Conservation (phyloP, 1,140 invertebrate species). For the Sinonovacula constricta region DNA sequence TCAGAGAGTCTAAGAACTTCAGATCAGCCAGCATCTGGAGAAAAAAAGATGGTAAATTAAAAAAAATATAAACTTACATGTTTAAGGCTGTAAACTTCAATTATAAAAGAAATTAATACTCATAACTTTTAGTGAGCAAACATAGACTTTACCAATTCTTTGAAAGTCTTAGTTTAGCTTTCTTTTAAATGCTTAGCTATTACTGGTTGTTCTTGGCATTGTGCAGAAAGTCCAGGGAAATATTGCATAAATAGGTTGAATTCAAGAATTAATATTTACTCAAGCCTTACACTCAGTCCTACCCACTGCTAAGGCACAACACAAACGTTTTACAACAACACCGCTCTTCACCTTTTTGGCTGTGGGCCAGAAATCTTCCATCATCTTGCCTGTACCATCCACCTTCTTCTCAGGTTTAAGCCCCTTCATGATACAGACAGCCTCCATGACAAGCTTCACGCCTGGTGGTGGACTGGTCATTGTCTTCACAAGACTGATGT, state of each 20-base stretch:
- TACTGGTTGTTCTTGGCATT: no score
- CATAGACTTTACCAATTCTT: no score
- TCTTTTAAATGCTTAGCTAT: no score
- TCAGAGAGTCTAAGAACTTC: constrained; percentile 80
- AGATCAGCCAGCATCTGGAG: constrained; percentile 86
- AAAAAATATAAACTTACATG: no score
- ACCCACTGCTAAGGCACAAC: no score
- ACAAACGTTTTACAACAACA: no score
- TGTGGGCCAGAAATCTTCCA: constrained; percentile 77
- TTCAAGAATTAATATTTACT: not conserved
- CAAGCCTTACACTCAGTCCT: not conserved
- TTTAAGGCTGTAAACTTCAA: no score
- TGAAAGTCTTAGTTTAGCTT: no score
- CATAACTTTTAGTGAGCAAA: no score
- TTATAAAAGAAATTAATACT: no score
- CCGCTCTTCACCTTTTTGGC: constrained; percentile 77
- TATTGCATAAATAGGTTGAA: not conserved
- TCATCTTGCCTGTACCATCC: constrained; percentile 71
- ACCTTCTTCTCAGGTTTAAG: constrained; percentile 76
- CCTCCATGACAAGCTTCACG: constrained; percentile 78
- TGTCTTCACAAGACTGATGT: constrained; percentile 77
- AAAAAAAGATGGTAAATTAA: no score
- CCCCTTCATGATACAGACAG: constrained; percentile 78
- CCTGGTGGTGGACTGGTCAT: constrained; percentile 77
- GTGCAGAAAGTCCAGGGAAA: no score